A percentile compares a stretch with the other conserved stretches of the same genome.
Evolutionary conservation across 2,888 invertebrate genomes (phyloP).

Genomic region (Vesta saturnalis): DNA sequence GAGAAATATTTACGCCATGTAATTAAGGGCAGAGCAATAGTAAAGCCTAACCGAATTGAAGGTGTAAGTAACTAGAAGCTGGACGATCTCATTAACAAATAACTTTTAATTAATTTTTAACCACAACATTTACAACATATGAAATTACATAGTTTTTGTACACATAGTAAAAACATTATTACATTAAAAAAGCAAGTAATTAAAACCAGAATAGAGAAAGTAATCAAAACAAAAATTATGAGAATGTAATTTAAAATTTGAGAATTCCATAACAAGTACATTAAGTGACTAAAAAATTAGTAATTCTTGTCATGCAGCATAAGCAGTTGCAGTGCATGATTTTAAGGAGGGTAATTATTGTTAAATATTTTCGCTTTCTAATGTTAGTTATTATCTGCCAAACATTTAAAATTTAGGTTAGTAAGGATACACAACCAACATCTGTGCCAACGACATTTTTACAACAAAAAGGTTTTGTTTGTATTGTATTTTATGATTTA

Average conservation of each 20-base stretch:
- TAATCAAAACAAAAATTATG: constrained; percentile 9
- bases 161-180: background rate
- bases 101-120: too few species aligned
- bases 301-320: constrained; percentile 46
- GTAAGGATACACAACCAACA: constrained; percentile 30
- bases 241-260: constrained; percentile 7
- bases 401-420: constrained; percentile 55
- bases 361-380: constrained; percentile 60
- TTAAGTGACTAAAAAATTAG: constrained; percentile 7
- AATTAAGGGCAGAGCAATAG: too few species aligned
- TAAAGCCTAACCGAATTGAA: too few species aligned
- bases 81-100: too few species aligned
- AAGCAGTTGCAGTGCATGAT: constrained; percentile 48
- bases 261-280: constrained; percentile 8
- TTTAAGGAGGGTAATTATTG: constrained; percentile 56
- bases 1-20: too few species aligned
- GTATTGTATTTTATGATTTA: constrained; percentile 30
- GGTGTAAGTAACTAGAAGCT: too few species aligned
- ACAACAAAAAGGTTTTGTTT: constrained; percentile 19
- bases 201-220: constrained; percentile 4
- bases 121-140: background rate
- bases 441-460: constrained; percentile 27
- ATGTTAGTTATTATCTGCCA: constrained; percentile 50
- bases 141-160: background rate
- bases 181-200: background rate